Evolutionary conservation across 2,888 invertebrate species (phyloP).

Genomic region (Auanema freiburgensis): DNA sequence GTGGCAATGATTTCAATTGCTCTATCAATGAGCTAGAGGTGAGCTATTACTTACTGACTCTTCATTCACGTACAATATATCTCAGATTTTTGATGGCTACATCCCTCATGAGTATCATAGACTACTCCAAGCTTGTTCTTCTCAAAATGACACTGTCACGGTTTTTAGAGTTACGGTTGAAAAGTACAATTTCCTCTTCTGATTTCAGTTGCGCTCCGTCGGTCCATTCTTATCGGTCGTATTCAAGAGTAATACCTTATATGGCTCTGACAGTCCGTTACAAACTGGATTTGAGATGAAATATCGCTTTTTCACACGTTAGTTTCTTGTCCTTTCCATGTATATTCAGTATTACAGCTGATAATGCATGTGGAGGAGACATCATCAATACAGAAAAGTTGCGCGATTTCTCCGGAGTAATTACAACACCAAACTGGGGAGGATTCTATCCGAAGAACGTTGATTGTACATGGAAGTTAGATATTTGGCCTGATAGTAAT

Average conservation of each 20-base stretch:
- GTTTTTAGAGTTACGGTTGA: conserved; percentile 20
- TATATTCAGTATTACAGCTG: conserved; percentile 27
- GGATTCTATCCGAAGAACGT: conserved; percentile 65
- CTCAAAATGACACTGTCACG: conserved; percentile 15
- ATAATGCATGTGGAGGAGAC: conserved; percentile 38
- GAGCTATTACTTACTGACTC: not conserved
- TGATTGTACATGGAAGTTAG: conserved; percentile 67
- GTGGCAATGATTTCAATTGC: conserved; percentile 30
- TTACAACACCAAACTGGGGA: conserved; percentile 54
- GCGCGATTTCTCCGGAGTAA: conserved; percentile 39
- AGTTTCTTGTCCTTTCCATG: conserved; percentile 5
- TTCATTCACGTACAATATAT: not conserved
- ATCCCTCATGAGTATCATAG: conserved; percentile 27
- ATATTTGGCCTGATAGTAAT: conserved; percentile 17
- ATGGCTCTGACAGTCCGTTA: conserved; percentile 15
- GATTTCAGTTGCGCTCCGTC: conserved; percentile 24
- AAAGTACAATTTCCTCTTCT: too few relatives aligned
- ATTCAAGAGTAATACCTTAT: conserved; percentile 29
- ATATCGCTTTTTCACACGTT: conserved; percentile 47
- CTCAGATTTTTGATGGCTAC: conserved; percentile 35
- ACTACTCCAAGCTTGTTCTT: conserved; percentile 27
- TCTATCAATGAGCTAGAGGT: conserved; percentile 49
- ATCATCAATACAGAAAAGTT: conserved; percentile 23
- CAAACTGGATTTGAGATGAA: conserved; percentile 41
- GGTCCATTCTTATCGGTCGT: conserved; percentile 38